Conservation (phyloP, 1,140 invertebrate genomes). For the Drosophila lacertosa region DNA sequence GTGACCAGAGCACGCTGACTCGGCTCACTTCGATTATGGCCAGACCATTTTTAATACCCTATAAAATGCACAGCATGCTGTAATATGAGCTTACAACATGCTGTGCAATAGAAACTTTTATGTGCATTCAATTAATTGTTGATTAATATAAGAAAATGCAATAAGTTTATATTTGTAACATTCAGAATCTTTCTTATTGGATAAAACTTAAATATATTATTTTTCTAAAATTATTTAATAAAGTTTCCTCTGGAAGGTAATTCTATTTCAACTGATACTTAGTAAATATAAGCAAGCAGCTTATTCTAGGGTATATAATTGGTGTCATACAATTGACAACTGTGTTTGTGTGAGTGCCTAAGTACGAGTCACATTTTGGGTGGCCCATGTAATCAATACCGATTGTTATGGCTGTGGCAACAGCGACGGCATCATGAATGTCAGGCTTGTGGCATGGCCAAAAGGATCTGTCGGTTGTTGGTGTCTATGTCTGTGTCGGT, state of each 20-base stretch:
- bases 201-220: too few species aligned
- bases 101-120: neutral
- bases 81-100: neutral
- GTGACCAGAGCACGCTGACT: conserved; percentile 20
- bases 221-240: too few species aligned
- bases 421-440: conserved; percentile 47
- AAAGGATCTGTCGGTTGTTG: conserved; percentile 3
- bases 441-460: conserved; percentile 17
- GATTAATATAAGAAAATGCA: neutral
- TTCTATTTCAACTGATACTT: too few species aligned
- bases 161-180: too few species aligned
- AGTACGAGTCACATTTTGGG: conserved; percentile 26
- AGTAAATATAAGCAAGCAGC: too few species aligned
- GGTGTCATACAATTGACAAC: neutral
- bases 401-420: conserved; percentile 59
- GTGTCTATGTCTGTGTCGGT: too few species aligned
- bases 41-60: conserved; percentile 24
- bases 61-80: neutral
- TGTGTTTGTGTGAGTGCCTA: conserved; percentile 2
- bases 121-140: neutral
- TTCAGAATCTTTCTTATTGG: too few species aligned
- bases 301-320: neutral
- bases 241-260: too few species aligned
- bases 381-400: conserved; percentile 65
- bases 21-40: conserved; percentile 16